Conservation (phyloP, 1,140 invertebrate genomes). For the Pinna nobilis region DNA sequence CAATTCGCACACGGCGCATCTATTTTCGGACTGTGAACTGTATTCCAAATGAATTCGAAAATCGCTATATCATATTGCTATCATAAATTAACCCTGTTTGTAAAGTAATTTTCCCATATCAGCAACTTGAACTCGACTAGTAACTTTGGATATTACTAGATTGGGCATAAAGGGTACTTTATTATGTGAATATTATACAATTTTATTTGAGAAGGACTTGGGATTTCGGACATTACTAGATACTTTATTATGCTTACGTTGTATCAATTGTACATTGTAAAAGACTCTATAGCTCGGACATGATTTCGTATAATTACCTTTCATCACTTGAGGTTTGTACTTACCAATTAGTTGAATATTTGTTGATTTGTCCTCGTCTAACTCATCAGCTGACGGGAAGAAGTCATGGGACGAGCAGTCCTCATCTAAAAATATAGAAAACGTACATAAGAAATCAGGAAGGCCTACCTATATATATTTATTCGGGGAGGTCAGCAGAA, state of each 20-base stretch:
- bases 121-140: too few species aligned
- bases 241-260: neutral
- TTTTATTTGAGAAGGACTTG: neutral
- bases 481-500: too few species aligned
- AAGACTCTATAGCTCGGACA: neutral
- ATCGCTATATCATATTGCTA: too few species aligned
- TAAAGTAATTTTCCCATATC: too few species aligned
- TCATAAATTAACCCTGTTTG: too few species aligned
- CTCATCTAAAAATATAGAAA: constrained; percentile 74
- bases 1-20: too few species aligned
- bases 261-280: constrained; percentile 3
- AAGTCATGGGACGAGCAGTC: constrained; percentile 79
- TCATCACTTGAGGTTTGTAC: too few species aligned
- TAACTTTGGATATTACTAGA: too few species aligned
- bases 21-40: too few species aligned
- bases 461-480: too few species aligned
- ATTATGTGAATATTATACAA: neutral
- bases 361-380: constrained; percentile 77
- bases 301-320: neutral
- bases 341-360: constrained; percentile 80
- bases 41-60: too few species aligned
- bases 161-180: neutral
- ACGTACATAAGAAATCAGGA: too few species aligned
- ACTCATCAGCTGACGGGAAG: constrained; percentile 77
- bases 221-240: neutral